Evolutionary conservation across 2,113 vertebrate species (phyloP), one percentile per base, ranked within the genome.

Genomic region (Corapipo altera): DNA sequence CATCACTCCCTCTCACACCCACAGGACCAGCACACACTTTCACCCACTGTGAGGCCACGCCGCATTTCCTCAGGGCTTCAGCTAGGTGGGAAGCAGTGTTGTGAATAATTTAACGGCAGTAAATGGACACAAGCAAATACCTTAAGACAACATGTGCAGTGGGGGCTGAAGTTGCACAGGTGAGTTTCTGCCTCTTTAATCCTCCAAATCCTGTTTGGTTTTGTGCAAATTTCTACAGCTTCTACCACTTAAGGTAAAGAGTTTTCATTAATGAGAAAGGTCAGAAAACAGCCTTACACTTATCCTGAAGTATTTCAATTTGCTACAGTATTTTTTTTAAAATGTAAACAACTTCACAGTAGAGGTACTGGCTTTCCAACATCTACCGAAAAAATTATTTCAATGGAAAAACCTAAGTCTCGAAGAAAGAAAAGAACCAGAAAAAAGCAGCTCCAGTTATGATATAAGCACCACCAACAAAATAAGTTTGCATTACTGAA

Each of bases 131-230:
- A 52, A 27, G 26, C 87, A 96, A 98, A 98, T 98, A 98, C 96
- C 97, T 98, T 98, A 98, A 99, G 98, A 98, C 98, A 98, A 95
- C 97, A 98, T 52, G 98, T 98, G 98, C 98, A 98, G 95, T 93
- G 92, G 22, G 95, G 96, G 96, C 92, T 97, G 94, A 96, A 98
- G 88, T 95, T 86, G 80, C 91, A 97, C 79, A 61, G 48, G n/a
- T 52, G 73, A 87, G 61, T 90, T 96, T 95, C 91, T 92, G 73
- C 91, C 89, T 96, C 88, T 96, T 98, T 97, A 98, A 98, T 98
- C 98, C 97, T 98, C 96, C 96, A 97, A 98, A 97, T 37, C 11
- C 67, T 52, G 32, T 76, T 76, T 52, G 26, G 17, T 59, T 44
- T 67, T 67, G 7, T 37, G 32, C 11, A 98, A 98, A 98, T 98